Percentiles rank a stretch among this genome's conserved stretches.
phyloP scores from a whole-genome alignment of 2,113 vertebrate species.

The Notothenia coriiceps region DNA sequence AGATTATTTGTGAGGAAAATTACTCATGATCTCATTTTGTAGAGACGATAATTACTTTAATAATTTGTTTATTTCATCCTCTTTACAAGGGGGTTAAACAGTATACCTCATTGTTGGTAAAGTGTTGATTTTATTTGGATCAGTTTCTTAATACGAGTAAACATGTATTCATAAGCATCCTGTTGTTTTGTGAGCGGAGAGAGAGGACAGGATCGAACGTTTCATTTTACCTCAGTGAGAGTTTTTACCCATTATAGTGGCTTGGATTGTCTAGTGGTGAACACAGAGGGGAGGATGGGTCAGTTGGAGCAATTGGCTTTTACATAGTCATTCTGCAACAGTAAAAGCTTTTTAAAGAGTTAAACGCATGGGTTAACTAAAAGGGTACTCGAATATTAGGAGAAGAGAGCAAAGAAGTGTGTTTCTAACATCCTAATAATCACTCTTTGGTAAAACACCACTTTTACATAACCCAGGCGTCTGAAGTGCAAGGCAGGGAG shows the following conservation, averaged over 20 bases:
- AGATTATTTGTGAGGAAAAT: slow-evolving; percentile 7
- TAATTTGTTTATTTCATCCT: slow-evolving; percentile 45
- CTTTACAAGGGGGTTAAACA: slow-evolving; percentile 52
- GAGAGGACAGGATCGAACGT: slow-evolving; percentile 32
- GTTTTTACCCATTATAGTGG: slow-evolving; percentile 35
- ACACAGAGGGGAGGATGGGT: background rate
- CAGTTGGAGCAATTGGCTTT: slow-evolving; percentile 9
- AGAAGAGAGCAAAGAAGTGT: background rate
- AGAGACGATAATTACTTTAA: slow-evolving; percentile 56
- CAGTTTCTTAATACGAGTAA: slow-evolving; percentile 50
- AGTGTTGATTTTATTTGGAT: slow-evolving; percentile 67
- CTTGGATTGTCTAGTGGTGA: slow-evolving; percentile 30
- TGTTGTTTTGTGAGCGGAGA: slow-evolving; percentile 43
- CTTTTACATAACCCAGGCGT: slow-evolving; percentile 13
- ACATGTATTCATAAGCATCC: slow-evolving; percentile 22
- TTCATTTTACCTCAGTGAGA: slow-evolving; percentile 60
- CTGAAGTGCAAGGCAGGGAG: slow-evolving; percentile 36
- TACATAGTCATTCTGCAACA: slow-evolving; percentile 26
- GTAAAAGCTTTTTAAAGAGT: background rate
- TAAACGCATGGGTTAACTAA: background rate
- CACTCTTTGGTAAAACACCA: background rate
- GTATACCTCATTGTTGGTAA: slow-evolving; percentile 74
- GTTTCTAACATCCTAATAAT: background rate
- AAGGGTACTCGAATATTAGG: too few species aligned
- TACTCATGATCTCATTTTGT: slow-evolving; percentile 37